Conservation (phyloP, 2,113 vertebrate genomes). For the Leuciscus idus region DNA sequence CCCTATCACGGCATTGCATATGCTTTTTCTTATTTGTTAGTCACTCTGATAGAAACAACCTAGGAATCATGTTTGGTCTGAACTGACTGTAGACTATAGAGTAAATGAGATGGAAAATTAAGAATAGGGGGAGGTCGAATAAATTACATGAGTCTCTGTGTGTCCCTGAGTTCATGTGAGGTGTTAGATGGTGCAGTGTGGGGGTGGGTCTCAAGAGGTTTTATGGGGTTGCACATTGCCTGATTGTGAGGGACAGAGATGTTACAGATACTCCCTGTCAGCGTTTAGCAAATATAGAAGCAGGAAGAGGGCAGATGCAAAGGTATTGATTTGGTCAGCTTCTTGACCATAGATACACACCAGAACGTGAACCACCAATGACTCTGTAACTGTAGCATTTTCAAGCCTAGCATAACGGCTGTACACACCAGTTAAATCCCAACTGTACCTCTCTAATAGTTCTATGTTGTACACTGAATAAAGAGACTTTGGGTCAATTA, state of each 20-base stretch:
- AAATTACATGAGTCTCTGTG: not conserved
- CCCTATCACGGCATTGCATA: not conserved
- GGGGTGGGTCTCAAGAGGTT: constrained; percentile 26
- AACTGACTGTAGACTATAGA: not conserved
- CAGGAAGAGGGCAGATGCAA: constrained; percentile 58
- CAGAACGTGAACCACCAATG: not conserved
- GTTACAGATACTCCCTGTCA: constrained; percentile 63
- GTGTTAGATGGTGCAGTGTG: constrained; percentile 17
- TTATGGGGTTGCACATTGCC: constrained; percentile 40
- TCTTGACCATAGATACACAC: constrained; percentile 34
- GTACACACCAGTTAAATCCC: not conserved
- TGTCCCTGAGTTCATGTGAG: constrained; percentile 48
- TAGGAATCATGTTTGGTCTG: not conserved
- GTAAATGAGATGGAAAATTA: not conserved
- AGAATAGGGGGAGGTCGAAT: not conserved
- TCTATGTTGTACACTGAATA: not conserved
- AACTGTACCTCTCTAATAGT: not conserved
- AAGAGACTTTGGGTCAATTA: not conserved
- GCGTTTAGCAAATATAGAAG: constrained; percentile 69
- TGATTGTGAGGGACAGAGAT: constrained; percentile 62
- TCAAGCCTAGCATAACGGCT: not conserved
- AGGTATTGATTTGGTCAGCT: constrained; percentile 66
- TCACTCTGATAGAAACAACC: not conserved
- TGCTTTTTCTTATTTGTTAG: not conserved
- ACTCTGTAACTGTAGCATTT: constrained; percentile 13